Conservation (phyloP, 2,888 invertebrate species). For the Yponomeuta sedellus region DNA sequence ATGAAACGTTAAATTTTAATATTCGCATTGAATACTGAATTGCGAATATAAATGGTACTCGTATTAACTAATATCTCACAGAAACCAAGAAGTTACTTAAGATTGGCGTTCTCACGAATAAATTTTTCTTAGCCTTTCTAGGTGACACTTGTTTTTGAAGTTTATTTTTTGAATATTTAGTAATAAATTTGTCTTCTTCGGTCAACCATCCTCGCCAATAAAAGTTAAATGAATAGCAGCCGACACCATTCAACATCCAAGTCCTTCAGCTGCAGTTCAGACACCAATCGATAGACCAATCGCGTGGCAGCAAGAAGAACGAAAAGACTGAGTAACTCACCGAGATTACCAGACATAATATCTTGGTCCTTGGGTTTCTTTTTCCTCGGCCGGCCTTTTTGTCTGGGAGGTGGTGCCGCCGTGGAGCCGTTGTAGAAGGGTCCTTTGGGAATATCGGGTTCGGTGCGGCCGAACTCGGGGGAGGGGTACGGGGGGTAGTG, state of each 20-base stretch:
- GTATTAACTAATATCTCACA: no score
- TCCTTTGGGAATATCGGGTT: slow-evolving; percentile 67
- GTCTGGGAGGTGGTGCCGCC: slow-evolving; percentile 81
- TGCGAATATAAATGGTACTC: no score
- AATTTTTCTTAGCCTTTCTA: no score
- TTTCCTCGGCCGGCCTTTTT: slow-evolving; percentile 95
- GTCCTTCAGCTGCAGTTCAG: background rate
- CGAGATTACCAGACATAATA: slow-evolving; percentile 89
- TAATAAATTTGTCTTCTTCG: background rate
- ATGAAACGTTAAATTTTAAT: no score
- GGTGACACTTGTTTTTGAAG: no score
- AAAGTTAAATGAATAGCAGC: background rate
- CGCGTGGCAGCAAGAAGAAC: background rate
- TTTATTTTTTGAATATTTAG: no score
- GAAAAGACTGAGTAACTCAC: slow-evolving; percentile 68
- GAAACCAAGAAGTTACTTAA: background rate
- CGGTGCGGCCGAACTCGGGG: slow-evolving; percentile 74
- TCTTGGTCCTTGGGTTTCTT: slow-evolving; percentile 94
- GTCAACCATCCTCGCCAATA: background rate
- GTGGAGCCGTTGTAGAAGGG: slow-evolving; percentile 76
- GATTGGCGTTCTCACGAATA: background rate
- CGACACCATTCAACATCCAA: background rate
- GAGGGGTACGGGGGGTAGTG: slow-evolving; percentile 77
- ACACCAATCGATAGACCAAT: background rate
- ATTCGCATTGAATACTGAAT: no score